A percentile compares a stretch with the other conserved stretches of the same genome.
Conservation (phyloP, 2,113 vertebrate genomes). For the Aspidoscelis tigris region DNA sequence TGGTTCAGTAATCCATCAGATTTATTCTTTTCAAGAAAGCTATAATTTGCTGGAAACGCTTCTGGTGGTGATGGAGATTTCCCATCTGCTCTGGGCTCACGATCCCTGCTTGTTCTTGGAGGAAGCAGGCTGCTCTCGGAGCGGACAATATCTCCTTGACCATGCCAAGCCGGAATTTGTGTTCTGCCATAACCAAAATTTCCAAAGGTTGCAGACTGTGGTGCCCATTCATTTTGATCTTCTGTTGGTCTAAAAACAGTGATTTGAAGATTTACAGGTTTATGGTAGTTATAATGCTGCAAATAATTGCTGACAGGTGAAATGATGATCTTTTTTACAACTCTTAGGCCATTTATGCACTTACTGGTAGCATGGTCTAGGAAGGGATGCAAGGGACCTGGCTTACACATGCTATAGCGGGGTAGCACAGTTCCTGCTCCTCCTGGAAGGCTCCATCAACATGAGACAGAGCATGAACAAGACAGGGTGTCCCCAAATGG, state of each 20-base stretch:
- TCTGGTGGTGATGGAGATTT: constrained; percentile 31
- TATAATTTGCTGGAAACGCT: constrained; percentile 23
- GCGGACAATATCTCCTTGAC: constrained; percentile 10
- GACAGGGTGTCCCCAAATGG: too few species aligned
- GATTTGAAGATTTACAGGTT: background rate
- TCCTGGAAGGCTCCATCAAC: too few species aligned
- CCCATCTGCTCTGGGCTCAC: constrained; percentile 33
- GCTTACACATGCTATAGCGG: too few species aligned
- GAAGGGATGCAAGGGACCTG: too few species aligned
- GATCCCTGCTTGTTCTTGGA: constrained; percentile 40
- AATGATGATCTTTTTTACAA: background rate
- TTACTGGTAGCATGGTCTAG: too few species aligned
- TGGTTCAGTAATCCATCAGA: constrained; percentile 30
- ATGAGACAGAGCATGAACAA: too few species aligned
- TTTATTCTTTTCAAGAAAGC: constrained; percentile 42
- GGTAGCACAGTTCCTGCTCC: too few species aligned
- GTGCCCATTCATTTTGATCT: constrained; percentile 25
- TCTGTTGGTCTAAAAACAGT: constrained; percentile 48
- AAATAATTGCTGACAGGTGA: background rate
- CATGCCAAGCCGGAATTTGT: constrained; percentile 16
- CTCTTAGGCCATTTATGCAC: background rate
- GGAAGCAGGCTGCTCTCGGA: constrained; percentile 36
- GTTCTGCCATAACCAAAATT: constrained; percentile 28
- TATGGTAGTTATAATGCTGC: background rate
- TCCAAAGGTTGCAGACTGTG: background rate